Conservation (phyloP, 2,797 vertebrate species). For the Ptychadena robeensis region DNA sequence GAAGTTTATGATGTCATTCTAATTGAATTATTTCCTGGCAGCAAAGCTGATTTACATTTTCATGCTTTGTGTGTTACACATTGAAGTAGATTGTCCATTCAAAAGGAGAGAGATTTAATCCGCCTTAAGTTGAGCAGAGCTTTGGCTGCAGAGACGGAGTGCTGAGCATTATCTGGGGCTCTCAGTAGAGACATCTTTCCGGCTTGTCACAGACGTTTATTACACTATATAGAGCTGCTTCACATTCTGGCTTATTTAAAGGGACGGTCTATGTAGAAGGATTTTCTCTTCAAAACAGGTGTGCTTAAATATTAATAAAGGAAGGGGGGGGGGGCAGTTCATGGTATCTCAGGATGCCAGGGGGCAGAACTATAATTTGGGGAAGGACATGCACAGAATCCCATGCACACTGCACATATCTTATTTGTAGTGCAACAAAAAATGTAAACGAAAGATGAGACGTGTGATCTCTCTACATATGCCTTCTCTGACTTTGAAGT, state of each 20-base stretch:
- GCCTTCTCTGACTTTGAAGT: too few relatives aligned
- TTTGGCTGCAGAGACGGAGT: not conserved
- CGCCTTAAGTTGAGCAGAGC: conserved; percentile 4
- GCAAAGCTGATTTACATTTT: conserved; percentile 27
- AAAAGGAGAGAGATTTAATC: conserved; percentile 40
- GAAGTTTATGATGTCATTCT: conserved; percentile 7
- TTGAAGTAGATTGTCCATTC: conserved; percentile 16
- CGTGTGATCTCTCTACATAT: too few relatives aligned
- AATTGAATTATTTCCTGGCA: conserved; percentile 56
- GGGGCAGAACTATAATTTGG: too few relatives aligned
- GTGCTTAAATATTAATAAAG: too few relatives aligned
- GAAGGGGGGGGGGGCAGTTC: too few relatives aligned
- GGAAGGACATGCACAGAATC: too few relatives aligned
- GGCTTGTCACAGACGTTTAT: not conserved
- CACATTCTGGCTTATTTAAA: not conserved
- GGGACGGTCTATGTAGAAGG: not conserved
- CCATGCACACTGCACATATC: too few relatives aligned
- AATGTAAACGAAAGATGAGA: too few relatives aligned
- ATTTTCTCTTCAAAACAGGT: not conserved
- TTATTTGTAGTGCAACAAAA: too few relatives aligned
- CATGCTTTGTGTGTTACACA: conserved; percentile 22
- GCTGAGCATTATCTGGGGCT: not conserved
- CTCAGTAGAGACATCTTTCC: not conserved
- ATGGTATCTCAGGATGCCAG: too few relatives aligned
- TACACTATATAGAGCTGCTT: not conserved